These are phyloP conservation scores for Exephanes ischioxanthus DNA, from an alignment of 2,888 invertebrate genomes.

Conservation along the genomic window DNA sequence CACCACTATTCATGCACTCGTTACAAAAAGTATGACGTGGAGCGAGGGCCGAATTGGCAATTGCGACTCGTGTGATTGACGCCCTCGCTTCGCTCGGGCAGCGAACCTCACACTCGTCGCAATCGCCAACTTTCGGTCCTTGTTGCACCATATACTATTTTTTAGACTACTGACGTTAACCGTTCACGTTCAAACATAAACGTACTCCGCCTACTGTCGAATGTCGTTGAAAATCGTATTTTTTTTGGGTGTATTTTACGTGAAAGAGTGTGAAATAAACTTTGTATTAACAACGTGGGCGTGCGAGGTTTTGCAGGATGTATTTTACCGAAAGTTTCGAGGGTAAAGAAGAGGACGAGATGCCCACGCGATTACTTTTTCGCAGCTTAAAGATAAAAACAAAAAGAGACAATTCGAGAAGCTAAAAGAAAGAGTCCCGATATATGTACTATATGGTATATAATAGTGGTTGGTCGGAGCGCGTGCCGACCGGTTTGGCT, in stretches of 20 bases:
- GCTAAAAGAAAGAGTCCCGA: conserved; percentile 35
- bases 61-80: too few relatives aligned
- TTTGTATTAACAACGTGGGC: conserved; percentile 30
- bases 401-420: conserved; percentile 27
- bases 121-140: too few relatives aligned
- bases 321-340: conserved; percentile 26
- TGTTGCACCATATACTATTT: too few relatives aligned
- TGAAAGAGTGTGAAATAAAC: conserved; percentile 17
- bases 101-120: too few relatives aligned
- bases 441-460: neutral
- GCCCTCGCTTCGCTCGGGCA: too few relatives aligned
- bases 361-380: conserved; percentile 39
- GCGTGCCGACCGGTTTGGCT: conserved; percentile 83
- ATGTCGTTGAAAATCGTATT: neutral
- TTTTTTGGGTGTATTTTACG: neutral
- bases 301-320: conserved; percentile 30
- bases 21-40: too few relatives aligned
- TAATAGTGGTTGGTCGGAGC: conserved; percentile 70
- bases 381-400: conserved; percentile 38
- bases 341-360: conserved; percentile 18
- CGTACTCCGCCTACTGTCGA: too few relatives aligned
- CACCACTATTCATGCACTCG: too few relatives aligned
- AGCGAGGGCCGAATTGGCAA: too few relatives aligned
- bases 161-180: too few relatives aligned
- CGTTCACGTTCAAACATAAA: too few relatives aligned